phyloP scores from a whole-genome alignment of 2,797 vertebrate species.

The Sebastes melanostomus region DNA sequence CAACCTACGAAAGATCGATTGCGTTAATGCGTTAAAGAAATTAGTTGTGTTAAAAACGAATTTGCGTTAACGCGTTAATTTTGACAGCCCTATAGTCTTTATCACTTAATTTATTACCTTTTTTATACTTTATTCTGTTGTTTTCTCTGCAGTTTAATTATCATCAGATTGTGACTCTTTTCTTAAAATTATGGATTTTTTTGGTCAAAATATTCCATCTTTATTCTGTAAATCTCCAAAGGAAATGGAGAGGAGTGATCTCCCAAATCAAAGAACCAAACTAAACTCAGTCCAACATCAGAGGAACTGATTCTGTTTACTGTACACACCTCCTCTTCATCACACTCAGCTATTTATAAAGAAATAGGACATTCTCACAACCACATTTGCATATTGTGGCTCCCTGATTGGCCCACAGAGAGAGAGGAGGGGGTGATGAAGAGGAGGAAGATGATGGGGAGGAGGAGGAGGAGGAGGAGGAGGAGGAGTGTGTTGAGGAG shows the following conservation, averaged over 20 bases:
- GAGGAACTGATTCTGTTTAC: constrained; percentile 44
- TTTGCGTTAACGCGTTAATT: too few species aligned
- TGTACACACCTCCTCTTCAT: constrained; percentile 53
- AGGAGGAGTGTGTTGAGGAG: background rate
- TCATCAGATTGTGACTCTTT: background rate
- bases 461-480: background rate
- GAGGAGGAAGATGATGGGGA: background rate
- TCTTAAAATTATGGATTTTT: background rate
- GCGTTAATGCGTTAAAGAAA: too few species aligned
- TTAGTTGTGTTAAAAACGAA: too few species aligned
- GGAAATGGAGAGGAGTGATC: background rate
- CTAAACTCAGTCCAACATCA: constrained; percentile 30
- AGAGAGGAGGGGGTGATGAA: constrained; percentile 1
- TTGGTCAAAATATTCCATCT: background rate
- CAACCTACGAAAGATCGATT: too few species aligned
- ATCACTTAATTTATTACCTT: background rate
- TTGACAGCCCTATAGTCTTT: too few species aligned
- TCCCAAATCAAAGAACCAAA: constrained; percentile 2
- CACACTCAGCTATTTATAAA: constrained; percentile 76
- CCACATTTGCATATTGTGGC: constrained; percentile 69
- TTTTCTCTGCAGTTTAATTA: background rate
- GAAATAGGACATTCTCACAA: constrained; percentile 73
- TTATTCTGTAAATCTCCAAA: background rate
- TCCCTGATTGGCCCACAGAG: constrained; percentile 71
- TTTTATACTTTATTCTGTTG: background rate